Conservation (phyloP, 2,113 vertebrate genomes). For the Labeo rohita region DNA sequence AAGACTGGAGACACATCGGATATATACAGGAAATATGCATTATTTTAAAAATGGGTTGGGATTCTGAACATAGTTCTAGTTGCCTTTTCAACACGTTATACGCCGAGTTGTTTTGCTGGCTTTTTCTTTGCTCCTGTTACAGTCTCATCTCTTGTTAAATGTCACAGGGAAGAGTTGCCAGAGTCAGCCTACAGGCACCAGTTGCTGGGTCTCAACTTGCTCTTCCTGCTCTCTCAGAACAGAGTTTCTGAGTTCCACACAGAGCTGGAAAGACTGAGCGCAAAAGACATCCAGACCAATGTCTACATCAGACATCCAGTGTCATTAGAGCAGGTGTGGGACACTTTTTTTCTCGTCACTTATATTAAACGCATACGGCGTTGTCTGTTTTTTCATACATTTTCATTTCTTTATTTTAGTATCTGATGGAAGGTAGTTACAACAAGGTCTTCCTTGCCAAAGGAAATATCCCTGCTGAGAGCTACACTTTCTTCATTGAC, state of each 20-base stretch:
- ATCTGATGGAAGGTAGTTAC: conserved; percentile 96
- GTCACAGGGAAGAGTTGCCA: conserved; percentile 84
- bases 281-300: conserved; percentile 90
- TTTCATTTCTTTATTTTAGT: conserved; percentile 72
- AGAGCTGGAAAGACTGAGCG: conserved; percentile 90
- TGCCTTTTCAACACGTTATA: neutral
- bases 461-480: conserved; percentile 94
- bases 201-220: conserved; percentile 90
- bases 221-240: conserved; percentile 95
- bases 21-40: neutral
- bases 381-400: neutral
- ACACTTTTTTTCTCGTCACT: neutral
- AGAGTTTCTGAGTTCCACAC: conserved; percentile 96
- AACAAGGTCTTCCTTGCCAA: conserved; percentile 98
- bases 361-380: neutral
- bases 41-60: neutral
- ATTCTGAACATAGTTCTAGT: neutral
- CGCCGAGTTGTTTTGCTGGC: neutral
- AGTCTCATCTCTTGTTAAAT: neutral
- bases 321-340: conserved; percentile 82
- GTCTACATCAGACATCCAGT: conserved; percentile 96
- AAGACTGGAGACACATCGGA: neutral
- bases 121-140: neutral
- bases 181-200: conserved; percentile 93
- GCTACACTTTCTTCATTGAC: conserved; percentile 96